Evolutionary conservation across 2,888 invertebrate species (phyloP), one percentile per base, ranked within the genome.

Genomic region (Xanthostigma xanthostigma): DNA sequence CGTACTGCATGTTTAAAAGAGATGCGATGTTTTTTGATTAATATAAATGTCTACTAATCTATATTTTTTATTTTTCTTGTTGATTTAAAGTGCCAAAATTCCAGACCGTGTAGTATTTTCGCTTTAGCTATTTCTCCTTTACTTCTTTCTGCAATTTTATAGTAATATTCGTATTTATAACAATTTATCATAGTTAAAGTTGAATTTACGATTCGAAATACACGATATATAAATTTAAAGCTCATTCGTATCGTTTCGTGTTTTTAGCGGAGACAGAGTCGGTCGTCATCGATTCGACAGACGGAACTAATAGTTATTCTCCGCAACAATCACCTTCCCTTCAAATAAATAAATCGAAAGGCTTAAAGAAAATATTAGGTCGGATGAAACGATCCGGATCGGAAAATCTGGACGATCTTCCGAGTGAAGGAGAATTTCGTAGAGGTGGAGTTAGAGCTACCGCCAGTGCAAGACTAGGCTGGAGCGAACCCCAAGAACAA

Each of bases 371-470:
- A 57, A 78, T 84, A 57, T 79, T 83, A 61, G 80, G 81, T 17
- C 76, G 76, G 58, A 69, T 82, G 59, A 74, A 76, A 49, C 72
- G 87, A 45, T 82, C 81, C 50, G 81, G 81, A 36, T 82, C 81
- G 39, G 80, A 80, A 40, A 78, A 74, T 57, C 63, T 84, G 38
- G 84, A 84, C 60, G 80, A 72, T 64, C 67, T 73, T 59, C 76
- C 69, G 44, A 74, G 66, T 44, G 65, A 73, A 9, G 76, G 75
- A 2, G 80, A 79, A 56, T 83, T 84, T 58, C 75, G 76, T 52
- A 72, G 87, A 42, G 81, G 83, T 2, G 84, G 82, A 8, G 71
- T 83, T 17, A 67, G 87, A 54, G 81, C 83, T 10, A 85, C 84
- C n/a, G 79, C 83, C 49, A 76, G 79, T 37, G 77, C 81, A 37